Conservation (phyloP, 2,888 invertebrate genomes). For the Germaria angustata region DNA sequence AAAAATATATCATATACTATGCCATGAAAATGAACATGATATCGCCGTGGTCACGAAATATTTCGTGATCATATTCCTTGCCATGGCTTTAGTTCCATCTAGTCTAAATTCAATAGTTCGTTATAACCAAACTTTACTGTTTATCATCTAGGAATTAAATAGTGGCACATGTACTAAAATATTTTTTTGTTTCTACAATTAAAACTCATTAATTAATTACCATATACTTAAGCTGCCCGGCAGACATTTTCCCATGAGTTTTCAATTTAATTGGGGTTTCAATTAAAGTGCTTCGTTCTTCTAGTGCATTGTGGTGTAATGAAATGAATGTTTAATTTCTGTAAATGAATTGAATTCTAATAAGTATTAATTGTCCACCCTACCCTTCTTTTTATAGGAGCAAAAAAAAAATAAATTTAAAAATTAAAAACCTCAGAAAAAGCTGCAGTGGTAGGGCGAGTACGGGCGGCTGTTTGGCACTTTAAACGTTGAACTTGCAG, state of each 20-base stretch:
- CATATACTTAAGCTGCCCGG: conserved; percentile 11
- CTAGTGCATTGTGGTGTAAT: not conserved
- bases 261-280: conserved; percentile 40
- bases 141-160: not conserved
- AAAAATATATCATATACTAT: too few species aligned
- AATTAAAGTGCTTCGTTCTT: not conserved
- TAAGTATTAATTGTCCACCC: conserved; percentile 43
- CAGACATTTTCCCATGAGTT: not conserved
- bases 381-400: conserved; percentile 6
- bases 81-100: too few species aligned
- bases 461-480: not conserved
- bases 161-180: too few species aligned
- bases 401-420: not conserved
- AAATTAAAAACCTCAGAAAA: conserved; percentile 36
- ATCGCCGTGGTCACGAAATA: too few species aligned
- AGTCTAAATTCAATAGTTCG: too few species aligned
- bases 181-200: not conserved
- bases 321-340: not conserved
- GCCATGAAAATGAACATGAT: too few species aligned
- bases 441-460: not conserved
- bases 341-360: conserved; percentile 6
- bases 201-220: conserved; percentile 38
- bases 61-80: too few species aligned
- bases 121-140: not conserved
- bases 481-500: conserved; percentile 29